Evolutionary conservation across 2,888 invertebrate species (phyloP).

Genomic region (Metopia argyrocephala): DNA sequence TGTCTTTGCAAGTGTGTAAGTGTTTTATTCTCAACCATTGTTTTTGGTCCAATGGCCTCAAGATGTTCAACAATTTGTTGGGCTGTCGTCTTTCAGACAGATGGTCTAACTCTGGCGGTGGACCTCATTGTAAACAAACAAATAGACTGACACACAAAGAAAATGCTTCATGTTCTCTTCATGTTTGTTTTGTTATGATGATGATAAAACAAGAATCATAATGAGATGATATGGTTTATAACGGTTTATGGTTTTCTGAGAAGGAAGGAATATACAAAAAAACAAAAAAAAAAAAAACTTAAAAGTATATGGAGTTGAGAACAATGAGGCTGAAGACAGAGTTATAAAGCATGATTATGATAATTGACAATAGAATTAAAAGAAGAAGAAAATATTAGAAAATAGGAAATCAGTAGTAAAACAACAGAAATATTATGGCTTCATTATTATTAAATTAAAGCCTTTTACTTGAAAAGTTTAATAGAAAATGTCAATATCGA

Average conservation of each 20-base stretch:
- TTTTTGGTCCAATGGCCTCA: constrained; percentile 30
- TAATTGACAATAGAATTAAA: too few relatives aligned
- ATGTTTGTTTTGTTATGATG: neutral
- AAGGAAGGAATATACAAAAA: too few relatives aligned
- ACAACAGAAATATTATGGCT: neutral
- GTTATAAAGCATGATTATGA: too few relatives aligned
- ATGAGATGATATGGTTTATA: neutral
- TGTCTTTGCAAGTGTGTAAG: neutral
- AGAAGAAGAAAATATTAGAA: too few relatives aligned
- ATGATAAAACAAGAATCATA: neutral
- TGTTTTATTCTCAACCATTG: constrained; percentile 6
- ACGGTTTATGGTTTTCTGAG: too few relatives aligned
- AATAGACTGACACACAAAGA: neutral
- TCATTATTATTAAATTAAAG: neutral
- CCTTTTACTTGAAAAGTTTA: neutral
- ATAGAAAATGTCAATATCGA: neutral
- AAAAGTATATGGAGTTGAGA: too few relatives aligned
- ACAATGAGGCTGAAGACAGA: too few relatives aligned
- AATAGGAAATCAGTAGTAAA: too few relatives aligned
- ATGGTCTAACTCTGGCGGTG: neutral
- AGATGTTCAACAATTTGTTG: constrained; percentile 19
- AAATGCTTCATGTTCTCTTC: neutral
- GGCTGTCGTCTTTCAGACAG: neutral
- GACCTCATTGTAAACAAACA: neutral
- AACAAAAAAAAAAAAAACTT: too few relatives aligned